Evolutionary conservation across 2,888 invertebrate species (phyloP), one percentile per base, ranked within the genome.

Genomic region (Gibbula magus): DNA sequence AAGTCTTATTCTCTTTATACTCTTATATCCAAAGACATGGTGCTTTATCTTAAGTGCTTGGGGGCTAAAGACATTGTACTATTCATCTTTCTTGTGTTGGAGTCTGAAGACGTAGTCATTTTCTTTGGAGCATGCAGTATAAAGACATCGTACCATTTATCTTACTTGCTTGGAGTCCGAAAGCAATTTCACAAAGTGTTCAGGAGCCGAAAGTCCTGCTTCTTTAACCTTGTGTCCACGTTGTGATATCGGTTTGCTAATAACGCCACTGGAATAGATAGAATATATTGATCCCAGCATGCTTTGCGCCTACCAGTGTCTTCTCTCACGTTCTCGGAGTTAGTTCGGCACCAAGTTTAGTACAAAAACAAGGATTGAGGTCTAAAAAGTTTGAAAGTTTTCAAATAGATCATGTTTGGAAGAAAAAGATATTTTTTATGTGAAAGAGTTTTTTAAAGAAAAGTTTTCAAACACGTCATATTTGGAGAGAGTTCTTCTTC

Each of bases 381-480:
- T 61, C 61, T 61, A 13, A 61, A 61, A 61, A 61, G 61, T 61
- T 61, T 29, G 25, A 61, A 61, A 61, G 61, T 61, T 61, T 61
- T 13, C 29, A 32, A 61, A 61, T 22, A 32, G 10, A 3, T 61
- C 18, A 22, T 61, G 10, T 22, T 22, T 13, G 25, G 61, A 29
- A 22, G 29, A 61, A 29, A 25, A 13, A 13, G 45, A 45, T 45
- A 7, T 45, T 10, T 45, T 45, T 45, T 45, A 4, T 45, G 8
- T 45, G 45, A 1, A 45, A 5, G 35, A 13, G 5, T 10, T 45
- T 45, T 45, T 45, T 45, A 10, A 45, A 45, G 13, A 10, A 61
- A 61, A 25, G 25, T 61, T 61, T 25, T 13, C 16, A 32, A 61
- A 61, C 16, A 18, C 13, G 16, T 25, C 18, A 22, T 61, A 13